These are phyloP conservation scores for Hydrolagus affinis DNA, from an alignment of 2,113 vertebrate genomes.

Conservation along the genomic window DNA sequence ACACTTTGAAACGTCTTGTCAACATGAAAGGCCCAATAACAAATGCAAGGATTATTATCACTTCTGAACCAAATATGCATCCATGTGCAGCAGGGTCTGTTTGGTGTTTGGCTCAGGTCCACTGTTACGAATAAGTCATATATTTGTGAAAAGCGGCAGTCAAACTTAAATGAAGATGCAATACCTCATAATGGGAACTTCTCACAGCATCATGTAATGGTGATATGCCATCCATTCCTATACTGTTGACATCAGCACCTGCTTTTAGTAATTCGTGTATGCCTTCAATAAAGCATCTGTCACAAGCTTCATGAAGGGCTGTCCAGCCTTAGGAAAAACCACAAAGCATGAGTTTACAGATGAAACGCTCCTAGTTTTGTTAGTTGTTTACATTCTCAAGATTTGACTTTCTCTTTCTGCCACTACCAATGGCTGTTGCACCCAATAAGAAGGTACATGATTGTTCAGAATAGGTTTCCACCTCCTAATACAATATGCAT, in stretches of 20 bases:
- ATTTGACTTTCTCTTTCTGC: background rate
- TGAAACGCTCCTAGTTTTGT: background rate
- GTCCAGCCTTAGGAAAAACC: conserved; percentile 65
- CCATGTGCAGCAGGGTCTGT: too few relatives aligned
- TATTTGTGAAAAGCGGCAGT: background rate
- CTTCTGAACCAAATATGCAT: too few relatives aligned
- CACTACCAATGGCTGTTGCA: background rate
- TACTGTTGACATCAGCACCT: conserved; percentile 62
- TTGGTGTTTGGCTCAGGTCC: too few relatives aligned
- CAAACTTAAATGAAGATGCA: background rate
- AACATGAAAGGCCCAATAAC: too few relatives aligned
- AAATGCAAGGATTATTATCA: too few relatives aligned
- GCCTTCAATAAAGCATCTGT: conserved; percentile 47
- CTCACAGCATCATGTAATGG: conserved; percentile 67
- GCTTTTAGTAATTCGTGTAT: conserved; percentile 63
- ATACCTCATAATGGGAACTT: conserved; percentile 63
- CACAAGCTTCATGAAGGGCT: conserved; percentile 68
- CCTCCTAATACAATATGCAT: too few relatives aligned
- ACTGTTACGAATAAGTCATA: too few relatives aligned
- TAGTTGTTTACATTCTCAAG: background rate
- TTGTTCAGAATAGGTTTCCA: background rate
- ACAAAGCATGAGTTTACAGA: background rate
- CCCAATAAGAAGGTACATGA: background rate
- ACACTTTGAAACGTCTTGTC: too few relatives aligned
- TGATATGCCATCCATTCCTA: conserved; percentile 52